phyloP scores from a whole-genome alignment of 2,113 vertebrate species.

The Sander lucioperca region DNA sequence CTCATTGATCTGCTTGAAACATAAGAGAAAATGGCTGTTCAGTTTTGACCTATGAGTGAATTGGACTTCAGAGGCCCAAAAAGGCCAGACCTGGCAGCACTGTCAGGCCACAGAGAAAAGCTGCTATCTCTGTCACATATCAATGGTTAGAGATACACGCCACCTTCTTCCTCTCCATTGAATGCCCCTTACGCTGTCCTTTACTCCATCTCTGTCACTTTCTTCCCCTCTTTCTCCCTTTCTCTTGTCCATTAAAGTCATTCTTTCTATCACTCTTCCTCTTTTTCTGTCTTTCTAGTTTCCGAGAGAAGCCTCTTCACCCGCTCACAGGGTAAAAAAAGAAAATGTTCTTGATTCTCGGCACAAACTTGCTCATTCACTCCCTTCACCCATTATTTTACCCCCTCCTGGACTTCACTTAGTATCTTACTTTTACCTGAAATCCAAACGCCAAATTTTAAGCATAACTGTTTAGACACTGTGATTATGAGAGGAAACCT shows the following conservation, averaged over 20 bases:
- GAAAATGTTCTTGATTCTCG: conserved; percentile 26
- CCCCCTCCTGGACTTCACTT: neutral
- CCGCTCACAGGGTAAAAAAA: conserved; percentile 16
- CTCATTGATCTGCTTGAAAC: conserved; percentile 42
- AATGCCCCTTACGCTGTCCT: neutral
- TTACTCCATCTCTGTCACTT: conserved; percentile 24
- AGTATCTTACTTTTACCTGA: conserved; percentile 3
- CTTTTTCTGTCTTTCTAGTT: conserved; percentile 13
- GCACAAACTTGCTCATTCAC: conserved; percentile 5
- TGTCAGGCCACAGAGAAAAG: neutral
- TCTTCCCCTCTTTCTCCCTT: neutral
- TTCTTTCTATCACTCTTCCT: conserved; percentile 35
- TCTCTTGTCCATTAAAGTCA: conserved; percentile 48
- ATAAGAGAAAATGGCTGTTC: conserved; percentile 12
- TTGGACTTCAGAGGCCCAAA: conserved; percentile 24
- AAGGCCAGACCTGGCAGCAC: conserved; percentile 13
- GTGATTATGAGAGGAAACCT: conserved; percentile 18
- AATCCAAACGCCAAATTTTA: neutral
- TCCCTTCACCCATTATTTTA: neutral
- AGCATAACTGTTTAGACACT: neutral
- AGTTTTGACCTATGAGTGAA: conserved; percentile 42
- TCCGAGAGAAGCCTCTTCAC: neutral
- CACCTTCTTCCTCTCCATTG: conserved; percentile 16
- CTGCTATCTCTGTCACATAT: conserved; percentile 4
- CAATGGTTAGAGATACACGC: neutral